These are phyloP conservation scores for Teleopsis dalmanni DNA, from an alignment of 1,140 invertebrate genomes.

Conservation along the genomic window DNA sequence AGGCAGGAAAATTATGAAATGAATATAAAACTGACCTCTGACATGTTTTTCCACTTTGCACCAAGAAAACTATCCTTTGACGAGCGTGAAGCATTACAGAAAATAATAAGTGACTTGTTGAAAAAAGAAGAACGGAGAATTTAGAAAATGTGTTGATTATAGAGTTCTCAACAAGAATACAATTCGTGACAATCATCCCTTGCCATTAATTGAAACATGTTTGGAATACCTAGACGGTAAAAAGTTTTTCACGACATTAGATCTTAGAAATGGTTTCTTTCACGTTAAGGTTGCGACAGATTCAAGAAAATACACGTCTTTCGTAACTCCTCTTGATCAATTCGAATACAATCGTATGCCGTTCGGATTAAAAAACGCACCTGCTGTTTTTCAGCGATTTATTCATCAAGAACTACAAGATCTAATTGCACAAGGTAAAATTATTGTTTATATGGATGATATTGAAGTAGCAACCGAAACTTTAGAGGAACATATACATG, in stretches of 20 bases:
- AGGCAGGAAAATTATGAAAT: neutral
- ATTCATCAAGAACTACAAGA: slow-evolving; percentile 37
- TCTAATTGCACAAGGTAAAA: slow-evolving; percentile 9
- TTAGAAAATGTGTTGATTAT: slow-evolving; percentile 23
- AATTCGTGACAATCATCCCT: slow-evolving; percentile 23
- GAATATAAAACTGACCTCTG: slow-evolving; percentile 9
- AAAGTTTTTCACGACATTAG: slow-evolving; percentile 27
- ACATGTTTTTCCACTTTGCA: slow-evolving; percentile 14
- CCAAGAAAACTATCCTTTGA: slow-evolving; percentile 18
- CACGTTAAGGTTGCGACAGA: slow-evolving; percentile 23
- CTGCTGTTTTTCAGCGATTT: slow-evolving; percentile 32
- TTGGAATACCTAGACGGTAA: slow-evolving; percentile 19
- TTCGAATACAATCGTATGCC: slow-evolving; percentile 21
- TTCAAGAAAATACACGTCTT: slow-evolving; percentile 25
- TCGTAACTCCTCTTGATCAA: slow-evolving; percentile 27
- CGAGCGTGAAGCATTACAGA: slow-evolving; percentile 15
- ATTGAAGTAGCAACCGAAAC: slow-evolving; percentile 4
- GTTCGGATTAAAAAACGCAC: slow-evolving; percentile 29
- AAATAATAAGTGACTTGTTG: slow-evolving; percentile 22
- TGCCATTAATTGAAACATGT: slow-evolving; percentile 32
- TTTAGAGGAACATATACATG: slow-evolving; percentile 3
- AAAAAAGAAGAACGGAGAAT: slow-evolving; percentile 21
- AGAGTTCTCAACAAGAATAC: slow-evolving; percentile 20
- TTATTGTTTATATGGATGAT: slow-evolving; percentile 14
- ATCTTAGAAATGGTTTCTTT: slow-evolving; percentile 41